Conservation (phyloP, 2,888 invertebrate species). For the Megamerina dolium region DNA sequence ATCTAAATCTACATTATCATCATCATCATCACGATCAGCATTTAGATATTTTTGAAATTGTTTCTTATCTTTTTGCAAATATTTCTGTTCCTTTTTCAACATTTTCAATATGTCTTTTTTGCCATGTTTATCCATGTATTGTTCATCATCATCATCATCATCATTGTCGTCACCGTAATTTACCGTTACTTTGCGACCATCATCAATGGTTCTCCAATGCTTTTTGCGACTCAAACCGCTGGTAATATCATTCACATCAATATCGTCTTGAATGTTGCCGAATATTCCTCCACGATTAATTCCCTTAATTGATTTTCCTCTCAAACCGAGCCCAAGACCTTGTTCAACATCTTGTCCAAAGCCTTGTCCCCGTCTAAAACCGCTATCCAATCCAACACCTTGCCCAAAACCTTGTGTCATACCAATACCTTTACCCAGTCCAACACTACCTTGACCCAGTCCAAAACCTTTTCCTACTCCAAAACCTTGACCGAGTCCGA, state of each 20-base stretch:
- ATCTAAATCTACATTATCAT: too few species aligned
- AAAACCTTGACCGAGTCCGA: too few species aligned
- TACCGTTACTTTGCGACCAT: too few species aligned
- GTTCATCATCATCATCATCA: neutral
- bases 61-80: neutral
- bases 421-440: too few species aligned
- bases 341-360: neutral
- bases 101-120: neutral
- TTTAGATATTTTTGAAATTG: neutral
- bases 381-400: too few species aligned
- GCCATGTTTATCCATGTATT: constrained; percentile 14
- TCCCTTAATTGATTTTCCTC: neutral
- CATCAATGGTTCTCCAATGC: neutral
- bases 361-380: neutral
- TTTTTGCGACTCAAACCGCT: too few species aligned
- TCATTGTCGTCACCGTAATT: too few species aligned
- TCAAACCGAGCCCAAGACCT: neutral
- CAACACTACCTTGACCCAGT: neutral
- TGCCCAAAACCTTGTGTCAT: constrained; percentile 8
- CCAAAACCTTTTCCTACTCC: neutral
- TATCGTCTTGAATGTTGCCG: too few species aligned
- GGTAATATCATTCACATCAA: neutral
- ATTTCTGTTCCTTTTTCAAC: neutral
- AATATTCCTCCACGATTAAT: too few species aligned
- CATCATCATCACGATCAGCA: too few species aligned